Conservation (phyloP, 1,140 invertebrate genomes). For the Pseudomyrmex concolor region DNA sequence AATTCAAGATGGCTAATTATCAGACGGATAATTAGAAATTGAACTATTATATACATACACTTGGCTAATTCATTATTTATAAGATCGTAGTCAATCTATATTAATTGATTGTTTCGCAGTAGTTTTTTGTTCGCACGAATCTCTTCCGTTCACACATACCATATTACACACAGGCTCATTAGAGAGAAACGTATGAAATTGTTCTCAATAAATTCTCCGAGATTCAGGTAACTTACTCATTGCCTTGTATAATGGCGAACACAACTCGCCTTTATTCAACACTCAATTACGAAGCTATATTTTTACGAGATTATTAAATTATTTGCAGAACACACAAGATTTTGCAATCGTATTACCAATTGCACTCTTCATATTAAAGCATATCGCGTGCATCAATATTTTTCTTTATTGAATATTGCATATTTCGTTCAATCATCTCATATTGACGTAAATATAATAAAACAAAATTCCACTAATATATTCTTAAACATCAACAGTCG, state of each 20-base stretch:
- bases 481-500: neutral
- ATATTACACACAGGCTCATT: slow-evolving; percentile 2
- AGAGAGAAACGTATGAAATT: slow-evolving; percentile 14
- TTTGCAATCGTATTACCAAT: slow-evolving; percentile 1
- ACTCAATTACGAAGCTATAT: neutral
- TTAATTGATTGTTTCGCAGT: slow-evolving; percentile 49
- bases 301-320: slow-evolving; percentile 23
- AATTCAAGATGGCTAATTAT: neutral
- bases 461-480: neutral
- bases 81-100: slow-evolving; percentile 43
- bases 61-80: slow-evolving; percentile 42
- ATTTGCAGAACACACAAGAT: neutral
- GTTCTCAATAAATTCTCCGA: slow-evolving; percentile 18
- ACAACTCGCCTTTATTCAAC: neutral
- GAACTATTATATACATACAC: slow-evolving; percentile 2
- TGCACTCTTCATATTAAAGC: slow-evolving; percentile 1
- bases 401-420: neutral
- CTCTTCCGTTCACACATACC: slow-evolving; percentile 75
- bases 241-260: neutral
- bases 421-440: neutral
- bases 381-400: neutral
- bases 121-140: slow-evolving; percentile 65
- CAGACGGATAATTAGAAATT: slow-evolving; percentile 16
- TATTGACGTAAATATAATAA: too few relatives aligned
- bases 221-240: slow-evolving; percentile 4